Evolutionary conservation across 2,797 vertebrate genomes (phyloP).

Genomic region (Eulemur coronatus): DNA sequence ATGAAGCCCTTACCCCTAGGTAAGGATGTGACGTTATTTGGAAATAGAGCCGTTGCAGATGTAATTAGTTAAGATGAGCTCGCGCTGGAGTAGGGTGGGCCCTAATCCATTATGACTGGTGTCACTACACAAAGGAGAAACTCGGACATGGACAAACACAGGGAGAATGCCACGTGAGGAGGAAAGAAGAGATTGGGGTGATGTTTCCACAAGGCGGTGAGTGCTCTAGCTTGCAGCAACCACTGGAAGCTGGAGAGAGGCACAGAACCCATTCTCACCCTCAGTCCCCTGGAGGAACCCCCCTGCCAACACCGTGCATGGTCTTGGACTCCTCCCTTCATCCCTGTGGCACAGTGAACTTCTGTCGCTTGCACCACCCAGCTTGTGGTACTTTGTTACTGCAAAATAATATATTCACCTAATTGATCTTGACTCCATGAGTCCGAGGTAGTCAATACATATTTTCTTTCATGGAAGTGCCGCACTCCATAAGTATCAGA

Average conservation of each 20-base stretch:
- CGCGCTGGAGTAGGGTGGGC: background rate
- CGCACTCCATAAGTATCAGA: background rate
- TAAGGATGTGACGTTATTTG: background rate
- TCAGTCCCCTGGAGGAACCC: background rate
- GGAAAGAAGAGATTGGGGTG: fast-evolving
- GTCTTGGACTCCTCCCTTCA: background rate
- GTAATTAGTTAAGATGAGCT: background rate
- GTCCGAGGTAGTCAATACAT: background rate
- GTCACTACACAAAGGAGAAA: background rate
- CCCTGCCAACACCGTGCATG: fast-evolving
- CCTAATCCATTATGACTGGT: no score
- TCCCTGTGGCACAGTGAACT: fast-evolving
- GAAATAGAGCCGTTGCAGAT: background rate
- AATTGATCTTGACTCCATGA: background rate
- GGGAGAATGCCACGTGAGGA: fast-evolving
- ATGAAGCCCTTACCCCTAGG: background rate
- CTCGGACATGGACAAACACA: background rate
- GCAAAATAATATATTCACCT: background rate
- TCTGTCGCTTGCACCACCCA: background rate
- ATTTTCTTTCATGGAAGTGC: background rate
- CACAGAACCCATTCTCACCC: background rate
- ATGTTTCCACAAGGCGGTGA: background rate
- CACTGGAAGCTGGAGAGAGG: no score
- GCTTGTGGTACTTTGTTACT: fast-evolving
- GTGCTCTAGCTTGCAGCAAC: no score